Conservation (phyloP, 2,113 vertebrate species). For the Tetrao urogallus region DNA sequence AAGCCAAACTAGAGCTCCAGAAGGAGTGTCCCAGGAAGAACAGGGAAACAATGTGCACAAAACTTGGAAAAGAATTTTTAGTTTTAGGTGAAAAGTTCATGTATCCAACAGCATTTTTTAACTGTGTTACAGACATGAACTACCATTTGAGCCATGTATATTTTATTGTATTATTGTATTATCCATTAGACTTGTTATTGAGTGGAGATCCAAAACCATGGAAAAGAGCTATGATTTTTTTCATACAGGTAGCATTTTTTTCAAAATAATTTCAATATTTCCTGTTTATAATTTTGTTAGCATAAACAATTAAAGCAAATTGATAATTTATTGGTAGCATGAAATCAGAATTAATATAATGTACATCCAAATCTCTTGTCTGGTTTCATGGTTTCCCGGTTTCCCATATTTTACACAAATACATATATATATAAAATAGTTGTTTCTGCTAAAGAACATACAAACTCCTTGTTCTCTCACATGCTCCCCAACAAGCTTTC, state of each 20-base stretch:
- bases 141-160: neutral
- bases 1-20: constrained; percentile 68
- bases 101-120: constrained; percentile 47
- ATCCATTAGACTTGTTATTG: constrained; percentile 3
- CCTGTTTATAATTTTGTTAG: constrained; percentile 37
- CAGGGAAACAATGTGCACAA: constrained; percentile 54
- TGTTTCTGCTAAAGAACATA: neutral
- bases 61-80: constrained; percentile 67
- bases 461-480: neutral
- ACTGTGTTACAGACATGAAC: constrained; percentile 21
- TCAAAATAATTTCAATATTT: constrained; percentile 16
- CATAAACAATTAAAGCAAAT: neutral
- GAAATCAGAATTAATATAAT: neutral
- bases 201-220: constrained; percentile 19
- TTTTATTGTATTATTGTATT: neutral
- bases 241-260: neutral
- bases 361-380: neutral
- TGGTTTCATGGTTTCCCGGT: neutral
- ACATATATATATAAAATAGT: neutral
- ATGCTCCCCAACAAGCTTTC: neutral
- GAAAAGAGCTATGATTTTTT: constrained; percentile 43
- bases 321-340: neutral
- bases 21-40: constrained; percentile 58
- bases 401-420: neutral
- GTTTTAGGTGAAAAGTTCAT: constrained; percentile 75